Base-by-base conservation (phyloP, 2,113 vertebrate genomes). In the Lycaon pictus region DNA sequence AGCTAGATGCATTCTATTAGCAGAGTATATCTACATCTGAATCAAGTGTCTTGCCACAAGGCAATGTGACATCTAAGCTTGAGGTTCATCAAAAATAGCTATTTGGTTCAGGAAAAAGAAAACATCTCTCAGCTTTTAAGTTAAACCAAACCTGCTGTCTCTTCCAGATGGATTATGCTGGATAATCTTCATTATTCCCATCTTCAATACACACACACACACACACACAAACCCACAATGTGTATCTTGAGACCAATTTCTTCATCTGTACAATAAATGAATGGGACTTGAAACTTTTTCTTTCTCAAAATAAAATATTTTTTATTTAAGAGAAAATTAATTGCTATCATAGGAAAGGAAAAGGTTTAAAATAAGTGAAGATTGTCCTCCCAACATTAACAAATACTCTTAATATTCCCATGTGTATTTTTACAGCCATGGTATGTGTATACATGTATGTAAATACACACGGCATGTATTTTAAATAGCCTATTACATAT, bases 31-130 rank as follows among this genome's bases (percentile, higher is more conserved):
- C 55, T 48, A 71, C 37, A 32, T 84, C 51, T 10, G 32, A 63
- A 88, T 96, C 71, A 95, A 92, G 69, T 27, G n/a, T 96, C 86
- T 84, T 85, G 53, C 43, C 95, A 88, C 72, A 63, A 97, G 60
- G 53, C 51, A 97, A 80, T 88, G 35, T 96, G 80, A 97, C 51
- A 90, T 92, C 55, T 90, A 85, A 97, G 51, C 67, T 63, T 88
- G 63, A 95, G 29, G 37, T 72, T 93, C 95, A 97, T 89, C 88
- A 92, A 92, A 92, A 93, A 69, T n/a, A 96, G 43, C 16, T 92
- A 43, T 90, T 90, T 95, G 92, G 71, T 79, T 94, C 69, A 93
- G 9, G 29, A 88, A 90, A 95, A 95, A 88, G 65, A 85, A 89
- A 93, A 89, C 37, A 80, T 62, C 48, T 69, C 55, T 53, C 37